A percentile compares a stretch with the other conserved stretches of the same genome.
These are phyloP conservation scores for Sarcophilus harrisii DNA, from an alignment of 2,797 vertebrate species.

Conservation along the genomic window DNA sequence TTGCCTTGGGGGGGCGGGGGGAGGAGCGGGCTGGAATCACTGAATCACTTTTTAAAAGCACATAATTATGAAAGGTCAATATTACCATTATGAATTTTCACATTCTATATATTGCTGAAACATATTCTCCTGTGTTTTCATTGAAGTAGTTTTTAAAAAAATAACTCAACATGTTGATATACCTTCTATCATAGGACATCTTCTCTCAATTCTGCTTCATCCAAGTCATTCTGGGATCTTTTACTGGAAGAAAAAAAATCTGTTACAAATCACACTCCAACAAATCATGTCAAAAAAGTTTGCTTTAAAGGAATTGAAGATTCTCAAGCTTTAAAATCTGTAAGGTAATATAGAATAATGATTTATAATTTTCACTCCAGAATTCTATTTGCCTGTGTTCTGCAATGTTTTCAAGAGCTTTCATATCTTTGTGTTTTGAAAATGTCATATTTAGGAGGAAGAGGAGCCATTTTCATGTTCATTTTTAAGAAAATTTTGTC, in stretches of 20 bases:
- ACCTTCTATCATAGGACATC: slow-evolving; percentile 87
- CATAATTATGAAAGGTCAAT: slow-evolving; percentile 6
- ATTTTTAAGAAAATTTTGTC: background rate
- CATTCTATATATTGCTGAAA: background rate
- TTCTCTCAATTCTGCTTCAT: slow-evolving; percentile 85
- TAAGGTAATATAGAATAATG: slow-evolving; percentile 87
- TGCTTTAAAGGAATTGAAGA: slow-evolving; percentile 88
- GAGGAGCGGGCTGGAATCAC: too few relatives aligned
- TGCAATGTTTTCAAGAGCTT: slow-evolving; percentile 54
- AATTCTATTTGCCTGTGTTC: slow-evolving; percentile 43
- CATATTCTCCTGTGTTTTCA: background rate
- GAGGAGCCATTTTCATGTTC: background rate
- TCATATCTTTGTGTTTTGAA: slow-evolving; percentile 4
- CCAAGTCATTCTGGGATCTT: slow-evolving; percentile 92
- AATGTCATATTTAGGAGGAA: background rate
- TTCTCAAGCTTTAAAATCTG: slow-evolving; percentile 84
- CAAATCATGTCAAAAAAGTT: slow-evolving; percentile 85
- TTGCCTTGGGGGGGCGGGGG: too few relatives aligned
- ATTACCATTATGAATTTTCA: background rate
- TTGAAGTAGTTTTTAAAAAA: background rate
- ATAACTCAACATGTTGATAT: slow-evolving; percentile 10
- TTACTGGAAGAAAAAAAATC: slow-evolving; percentile 90
- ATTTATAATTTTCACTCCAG: slow-evolving; percentile 61
- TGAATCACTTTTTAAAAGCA: slow-evolving; percentile 29
- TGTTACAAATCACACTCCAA: slow-evolving; percentile 72